These are phyloP conservation scores for Picathartes gymnocephalus DNA, from an alignment of 2,113 vertebrate species.

Conservation along the genomic window DNA sequence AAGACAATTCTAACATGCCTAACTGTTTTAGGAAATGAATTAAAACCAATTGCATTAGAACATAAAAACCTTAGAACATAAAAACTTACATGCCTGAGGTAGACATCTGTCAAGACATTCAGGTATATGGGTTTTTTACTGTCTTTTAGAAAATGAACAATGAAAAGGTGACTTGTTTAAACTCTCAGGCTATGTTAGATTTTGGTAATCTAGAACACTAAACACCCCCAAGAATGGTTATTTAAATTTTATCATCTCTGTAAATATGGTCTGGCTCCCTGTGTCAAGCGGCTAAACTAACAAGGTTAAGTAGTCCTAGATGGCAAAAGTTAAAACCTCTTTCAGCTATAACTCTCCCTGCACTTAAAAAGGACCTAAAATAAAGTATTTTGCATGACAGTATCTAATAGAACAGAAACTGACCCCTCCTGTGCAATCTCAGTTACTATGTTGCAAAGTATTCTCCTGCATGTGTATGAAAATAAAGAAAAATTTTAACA, in stretches of 20 bases:
- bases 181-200: neutral
- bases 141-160: neutral
- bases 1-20: neutral
- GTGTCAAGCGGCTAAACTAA: neutral
- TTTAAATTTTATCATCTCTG: neutral
- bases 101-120: neutral
- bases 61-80: neutral
- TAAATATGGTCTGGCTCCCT: neutral
- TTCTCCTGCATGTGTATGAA: neutral
- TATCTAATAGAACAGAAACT: neutral
- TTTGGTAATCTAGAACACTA: neutral
- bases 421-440: neutral
- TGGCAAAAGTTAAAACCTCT: neutral
- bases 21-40: neutral
- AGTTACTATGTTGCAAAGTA: neutral
- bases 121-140: fast-evolving
- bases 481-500: neutral
- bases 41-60: neutral
- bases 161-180: neutral
- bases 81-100: neutral
- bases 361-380: neutral
- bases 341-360: neutral
- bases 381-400: neutral
- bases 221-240: neutral
- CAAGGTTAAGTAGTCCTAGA: neutral